These are phyloP conservation scores for Bambusicola thoracicus DNA, from an alignment of 2,113 vertebrate genomes.

Conservation along the genomic window DNA sequence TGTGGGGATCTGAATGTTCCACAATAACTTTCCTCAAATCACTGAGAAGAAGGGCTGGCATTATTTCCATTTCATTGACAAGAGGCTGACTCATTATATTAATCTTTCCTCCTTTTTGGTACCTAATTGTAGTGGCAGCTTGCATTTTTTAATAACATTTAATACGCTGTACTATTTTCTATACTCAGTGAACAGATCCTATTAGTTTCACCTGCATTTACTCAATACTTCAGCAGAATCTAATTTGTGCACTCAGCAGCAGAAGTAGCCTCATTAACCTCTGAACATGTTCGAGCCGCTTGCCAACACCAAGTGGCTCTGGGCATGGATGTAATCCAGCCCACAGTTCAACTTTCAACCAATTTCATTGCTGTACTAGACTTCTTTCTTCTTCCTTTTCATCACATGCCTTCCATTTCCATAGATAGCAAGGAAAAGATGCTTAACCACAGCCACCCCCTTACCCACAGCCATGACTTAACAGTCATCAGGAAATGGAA, in stretches of 20 bases:
- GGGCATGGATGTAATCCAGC: slow-evolving; percentile 7
- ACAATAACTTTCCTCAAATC: slow-evolving; percentile 2
- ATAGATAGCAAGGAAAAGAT: slow-evolving; percentile 41
- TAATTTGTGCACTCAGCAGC: slow-evolving; percentile 28
- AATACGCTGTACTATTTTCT: slow-evolving; percentile 41
- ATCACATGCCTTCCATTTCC: slow-evolving; percentile 38
- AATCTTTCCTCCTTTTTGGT: slow-evolving; percentile 17
- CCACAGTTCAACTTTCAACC: slow-evolving; percentile 32
- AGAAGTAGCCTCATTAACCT: slow-evolving; percentile 43
- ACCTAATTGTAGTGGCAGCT: background rate
- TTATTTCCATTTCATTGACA: slow-evolving; percentile 15
- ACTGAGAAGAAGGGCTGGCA: background rate
- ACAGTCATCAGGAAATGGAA: background rate
- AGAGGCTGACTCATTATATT: background rate
- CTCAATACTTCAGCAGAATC: slow-evolving; percentile 36
- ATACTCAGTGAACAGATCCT: slow-evolving; percentile 41
- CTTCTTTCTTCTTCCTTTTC: background rate
- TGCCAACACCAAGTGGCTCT: background rate
- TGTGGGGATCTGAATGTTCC: background rate
- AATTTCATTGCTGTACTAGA: background rate
- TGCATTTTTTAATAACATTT: slow-evolving; percentile 38
- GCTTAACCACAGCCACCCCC: slow-evolving; percentile 15
- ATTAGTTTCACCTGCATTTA: slow-evolving; percentile 53
- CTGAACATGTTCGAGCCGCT: background rate
- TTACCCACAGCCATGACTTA: background rate